Percentiles rank a stretch among this genome's conserved stretches.
Evolutionary conservation across 2,888 invertebrate genomes (phyloP).

Genomic region (Andrena dorsata): DNA sequence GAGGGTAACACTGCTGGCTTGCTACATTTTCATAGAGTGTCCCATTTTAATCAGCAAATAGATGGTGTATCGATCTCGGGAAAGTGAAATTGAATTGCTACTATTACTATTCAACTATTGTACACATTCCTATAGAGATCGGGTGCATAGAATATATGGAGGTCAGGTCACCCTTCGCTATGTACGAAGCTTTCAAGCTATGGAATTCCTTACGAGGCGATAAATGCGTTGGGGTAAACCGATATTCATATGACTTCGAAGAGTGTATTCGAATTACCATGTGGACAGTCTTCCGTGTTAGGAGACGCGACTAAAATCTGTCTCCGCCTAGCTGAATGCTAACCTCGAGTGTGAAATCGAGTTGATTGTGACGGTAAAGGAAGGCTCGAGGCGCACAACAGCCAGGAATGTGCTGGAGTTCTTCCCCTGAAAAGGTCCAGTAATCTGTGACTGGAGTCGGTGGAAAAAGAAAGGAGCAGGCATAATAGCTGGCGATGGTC

Average conservation of each 20-base stretch:
- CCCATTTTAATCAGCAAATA: slow-evolving; percentile 2
- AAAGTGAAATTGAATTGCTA: too few species aligned
- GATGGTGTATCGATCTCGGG: background rate
- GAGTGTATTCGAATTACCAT: too few species aligned
- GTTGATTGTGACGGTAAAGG: slow-evolving; percentile 23
- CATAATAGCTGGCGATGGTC: slow-evolving; percentile 55
- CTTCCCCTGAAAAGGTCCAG: slow-evolving; percentile 54
- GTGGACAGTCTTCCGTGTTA: background rate
- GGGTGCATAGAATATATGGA: too few species aligned
- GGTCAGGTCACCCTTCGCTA: too few species aligned
- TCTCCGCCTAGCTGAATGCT: background rate
- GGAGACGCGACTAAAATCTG: background rate
- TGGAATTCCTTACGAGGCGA: too few species aligned
- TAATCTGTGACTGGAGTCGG: slow-evolving; percentile 46
- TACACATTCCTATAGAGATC: too few species aligned
- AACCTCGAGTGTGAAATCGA: slow-evolving; percentile 31
- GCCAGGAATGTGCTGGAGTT: slow-evolving; percentile 16
- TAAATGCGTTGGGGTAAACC: too few species aligned
- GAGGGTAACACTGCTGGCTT: too few species aligned
- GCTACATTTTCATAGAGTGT: background rate
- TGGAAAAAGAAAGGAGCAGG: slow-evolving; percentile 10
- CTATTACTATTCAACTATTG: too few species aligned
- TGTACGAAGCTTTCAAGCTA: background rate
- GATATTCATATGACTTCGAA: too few species aligned
- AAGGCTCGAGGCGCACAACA: slow-evolving; percentile 23